Evolutionary conservation across 2,888 invertebrate genomes (phyloP).

Genomic region (Orgyia antiqua): DNA sequence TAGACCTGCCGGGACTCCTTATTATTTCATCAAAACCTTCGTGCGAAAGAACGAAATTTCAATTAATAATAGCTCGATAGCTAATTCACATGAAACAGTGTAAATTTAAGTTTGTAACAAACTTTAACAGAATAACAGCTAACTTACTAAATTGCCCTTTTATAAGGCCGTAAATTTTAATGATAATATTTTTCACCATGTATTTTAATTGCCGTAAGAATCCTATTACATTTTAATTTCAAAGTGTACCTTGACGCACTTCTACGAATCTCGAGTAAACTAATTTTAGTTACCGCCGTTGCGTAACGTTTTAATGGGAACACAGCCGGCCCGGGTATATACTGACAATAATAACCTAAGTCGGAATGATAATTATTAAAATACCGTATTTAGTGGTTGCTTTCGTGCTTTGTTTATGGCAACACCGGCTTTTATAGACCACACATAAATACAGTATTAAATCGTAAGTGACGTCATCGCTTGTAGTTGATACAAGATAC

Average conservation of each 20-base stretch:
- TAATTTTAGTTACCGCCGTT: constrained; percentile 24
- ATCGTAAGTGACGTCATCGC: background rate
- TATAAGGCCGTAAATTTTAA: too few species aligned
- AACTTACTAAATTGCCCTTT: too few species aligned
- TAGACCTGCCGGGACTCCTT: too few species aligned
- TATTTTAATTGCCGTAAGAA: constrained; percentile 38
- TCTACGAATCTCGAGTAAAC: constrained; percentile 22
- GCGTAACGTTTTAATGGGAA: constrained; percentile 31
- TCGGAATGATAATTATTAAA: constrained; percentile 42
- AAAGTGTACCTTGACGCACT: constrained; percentile 14
- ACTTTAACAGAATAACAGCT: too few species aligned
- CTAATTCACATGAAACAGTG: too few species aligned
- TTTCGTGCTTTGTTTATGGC: constrained; percentile 32
- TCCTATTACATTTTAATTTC: constrained; percentile 28
- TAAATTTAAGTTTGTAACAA: too few species aligned
- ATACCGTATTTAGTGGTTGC: constrained; percentile 36
- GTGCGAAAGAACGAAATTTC: too few species aligned
- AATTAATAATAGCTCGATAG: too few species aligned
- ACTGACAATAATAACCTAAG: constrained; percentile 29
- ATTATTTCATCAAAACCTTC: too few species aligned
- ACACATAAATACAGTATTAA: background rate
- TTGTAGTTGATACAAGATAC: background rate
- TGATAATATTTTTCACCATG: constrained; percentile 14
- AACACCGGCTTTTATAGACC: constrained; percentile 26
- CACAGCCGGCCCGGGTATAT: constrained; percentile 19